Evolutionary conservation across 1,140 invertebrate genomes (phyloP).

Genomic region (Trichonephila inaurata): DNA sequence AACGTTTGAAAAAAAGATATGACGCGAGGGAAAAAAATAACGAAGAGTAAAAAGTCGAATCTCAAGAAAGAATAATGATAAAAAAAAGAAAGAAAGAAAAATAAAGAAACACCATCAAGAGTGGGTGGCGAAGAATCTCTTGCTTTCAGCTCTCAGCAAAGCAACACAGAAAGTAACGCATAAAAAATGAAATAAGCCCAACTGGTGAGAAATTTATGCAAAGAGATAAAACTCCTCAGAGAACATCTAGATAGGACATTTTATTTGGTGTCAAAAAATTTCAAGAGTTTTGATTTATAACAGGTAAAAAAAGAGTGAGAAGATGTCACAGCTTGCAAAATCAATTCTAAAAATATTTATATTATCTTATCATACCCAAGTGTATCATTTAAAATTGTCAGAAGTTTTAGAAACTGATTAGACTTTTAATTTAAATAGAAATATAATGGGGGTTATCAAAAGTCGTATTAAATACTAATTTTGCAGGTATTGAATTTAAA

Average conservation of each 20-base stretch:
- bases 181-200: background rate
- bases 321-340: background rate
- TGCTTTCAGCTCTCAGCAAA: background rate
- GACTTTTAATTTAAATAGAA: too few relatives aligned
- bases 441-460: too few relatives aligned
- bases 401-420: too few relatives aligned
- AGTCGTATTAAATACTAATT: too few relatives aligned
- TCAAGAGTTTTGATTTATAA: background rate
- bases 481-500: too few relatives aligned
- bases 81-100: background rate
- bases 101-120: background rate
- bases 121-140: background rate
- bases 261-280: background rate
- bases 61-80: background rate
- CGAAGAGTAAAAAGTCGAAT: background rate
- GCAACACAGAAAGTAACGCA: background rate
- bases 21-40: background rate
- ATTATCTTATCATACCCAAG: background rate
- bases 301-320: background rate
- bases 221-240: background rate
- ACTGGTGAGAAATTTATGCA: constrained; percentile 12
- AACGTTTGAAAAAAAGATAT: background rate
- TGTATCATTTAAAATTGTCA: too few relatives aligned
- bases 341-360: background rate
- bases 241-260: background rate